These are phyloP conservation scores for Hedya salicella DNA, from an alignment of 2,888 invertebrate species.

Conservation along the genomic window DNA sequence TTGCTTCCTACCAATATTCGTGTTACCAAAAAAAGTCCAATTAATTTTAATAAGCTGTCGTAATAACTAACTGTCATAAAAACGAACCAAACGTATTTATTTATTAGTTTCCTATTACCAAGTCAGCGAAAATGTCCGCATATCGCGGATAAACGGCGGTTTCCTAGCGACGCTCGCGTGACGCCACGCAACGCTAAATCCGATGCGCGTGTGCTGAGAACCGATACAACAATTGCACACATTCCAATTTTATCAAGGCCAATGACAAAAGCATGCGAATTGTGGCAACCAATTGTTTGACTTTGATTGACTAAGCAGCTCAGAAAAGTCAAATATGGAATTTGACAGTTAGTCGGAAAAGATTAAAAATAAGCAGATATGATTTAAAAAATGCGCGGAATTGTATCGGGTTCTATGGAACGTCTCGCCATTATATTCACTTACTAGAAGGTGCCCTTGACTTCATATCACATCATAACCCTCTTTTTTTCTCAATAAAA, in stretches of 20 bases:
- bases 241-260: slow-evolving; percentile 32
- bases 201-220: slow-evolving; percentile 18
- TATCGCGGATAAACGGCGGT: slow-evolving; percentile 14
- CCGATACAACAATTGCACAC: slow-evolving; percentile 17
- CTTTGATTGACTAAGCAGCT: too few species aligned
- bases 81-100: not conserved
- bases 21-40: too few species aligned
- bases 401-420: too few species aligned
- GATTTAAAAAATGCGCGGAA: too few species aligned
- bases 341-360: too few species aligned
- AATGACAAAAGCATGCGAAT: slow-evolving; percentile 26
- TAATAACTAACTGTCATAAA: not conserved
- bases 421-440: too few species aligned
- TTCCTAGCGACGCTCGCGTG: slow-evolving; percentile 31
- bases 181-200: slow-evolving; percentile 20
- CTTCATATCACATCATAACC: too few species aligned
- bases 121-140: slow-evolving; percentile 25
- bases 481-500: too few species aligned
- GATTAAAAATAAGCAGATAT: too few species aligned
- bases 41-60: not conserved
- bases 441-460: too few species aligned
- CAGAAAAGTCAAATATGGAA: too few species aligned
- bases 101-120: slow-evolving; percentile 21
- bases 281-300: not conserved
- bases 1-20: too few species aligned